Base-by-base conservation (phyloP, 1,140 invertebrate species). In the Tigriopus japonicus region DNA sequence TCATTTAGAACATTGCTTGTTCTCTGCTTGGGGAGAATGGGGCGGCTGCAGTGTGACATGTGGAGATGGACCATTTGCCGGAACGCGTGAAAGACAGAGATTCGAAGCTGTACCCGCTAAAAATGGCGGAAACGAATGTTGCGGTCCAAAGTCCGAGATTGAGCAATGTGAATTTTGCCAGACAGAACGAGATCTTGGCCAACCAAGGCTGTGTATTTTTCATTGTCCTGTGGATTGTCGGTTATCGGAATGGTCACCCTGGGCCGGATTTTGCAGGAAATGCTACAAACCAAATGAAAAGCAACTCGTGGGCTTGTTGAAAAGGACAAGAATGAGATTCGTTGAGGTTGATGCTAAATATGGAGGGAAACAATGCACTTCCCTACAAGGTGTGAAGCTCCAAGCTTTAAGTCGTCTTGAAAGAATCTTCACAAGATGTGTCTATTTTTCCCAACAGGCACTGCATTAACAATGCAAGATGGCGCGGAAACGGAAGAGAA, bases 1-100 rank as follows among this genome's bases (percentile, higher is more conserved):
- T 19, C 73, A 76, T 1, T 76, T 82, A 0, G 74, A 80, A 41
- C 80, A 82, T 64, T 84, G 83, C 59, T 63, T 78, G 7, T 87
- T 85, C 85, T 78, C 81, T 0, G 67, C 74, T 0, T 88, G 85
- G 84, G 75, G 79, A 0, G 62, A 76, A 6, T 88, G 85, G 85
- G 76, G 77, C 12, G 68, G 75, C 1, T 85, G 64, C 43, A 62
- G 63, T 10, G 62, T 62, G 0, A 19, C 62, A 13, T 82, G 80
- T 54, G 52, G 52, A 6, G 35, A 54, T 19, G 52, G 52, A 1
- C 71, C 72, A 53, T 68, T 74, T 10, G 67, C 72, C 13, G 64
- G 71, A n/a, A 67, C 62, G 10, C 64, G 74, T 17, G 56, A 64
- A 21, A 75, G 74, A 63, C 3, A 3, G 9, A 35, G 28, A 35